Base-by-base conservation (phyloP, 2,888 invertebrate species). In the Fissipunctia ypsillon region DNA sequence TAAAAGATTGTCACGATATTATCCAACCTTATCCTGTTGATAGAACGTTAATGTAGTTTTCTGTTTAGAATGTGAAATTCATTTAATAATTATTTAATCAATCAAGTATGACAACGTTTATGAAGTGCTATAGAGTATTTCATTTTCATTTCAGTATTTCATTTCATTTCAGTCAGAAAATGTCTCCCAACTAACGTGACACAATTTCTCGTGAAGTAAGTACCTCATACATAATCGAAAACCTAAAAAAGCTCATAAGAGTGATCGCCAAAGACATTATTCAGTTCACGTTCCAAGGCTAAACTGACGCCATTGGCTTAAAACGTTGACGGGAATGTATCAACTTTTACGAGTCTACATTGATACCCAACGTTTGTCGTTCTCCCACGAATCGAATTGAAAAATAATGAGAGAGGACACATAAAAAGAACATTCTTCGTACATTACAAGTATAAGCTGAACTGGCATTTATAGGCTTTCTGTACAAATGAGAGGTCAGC, bases 331-430 rank as follows among this genome's bases (percentile, higher is more conserved):
- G 73, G 12, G 78, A 81, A 76, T 75, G 81, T 87, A 88, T 88
- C 85, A 85, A 86, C 82, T 87, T 90, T 90, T 87, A 90, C 85
- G 88, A 88, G 83, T 56, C 71, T 78, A 67, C 84, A 81, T 87
- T 80, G 82, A 81, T 77, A 74, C 75, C 80, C 82, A 54, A 61
- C 83, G 79, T 79, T 84, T 74, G 82, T 73, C 80, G 80, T 66
- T 65, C 69, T 59, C 76, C 77, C 79, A 78, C 78, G 86, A 88
- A 85, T 83, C 68, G 87, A 90, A 89, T 89, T 87, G 89, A 86
- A 87, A 89, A 84, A 88, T 89, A 89, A 89, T 89, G 86, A 85
- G 73, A 65, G 41, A 31, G 52, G 45, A 59, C 67, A 61, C 35
- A 76, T 76, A 84, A 80, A 77, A 74, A 43, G 71, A 69, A 64